Conservation (phyloP, 2,113 vertebrate species). For the Pampusana beccarii region DNA sequence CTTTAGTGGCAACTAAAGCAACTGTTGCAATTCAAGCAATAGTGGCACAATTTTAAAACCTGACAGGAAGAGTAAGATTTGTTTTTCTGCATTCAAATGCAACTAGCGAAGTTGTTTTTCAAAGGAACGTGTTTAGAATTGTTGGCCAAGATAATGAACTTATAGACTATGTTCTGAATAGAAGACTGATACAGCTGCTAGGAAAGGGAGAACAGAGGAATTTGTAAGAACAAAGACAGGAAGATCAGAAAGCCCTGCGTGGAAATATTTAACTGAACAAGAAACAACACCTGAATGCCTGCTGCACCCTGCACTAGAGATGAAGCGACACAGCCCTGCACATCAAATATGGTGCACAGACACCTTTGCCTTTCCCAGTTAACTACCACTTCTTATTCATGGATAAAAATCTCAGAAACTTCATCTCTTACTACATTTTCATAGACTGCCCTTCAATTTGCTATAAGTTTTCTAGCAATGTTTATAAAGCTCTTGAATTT, state of each 20-base stretch:
- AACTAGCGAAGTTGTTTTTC: not conserved
- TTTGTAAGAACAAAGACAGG: not conserved
- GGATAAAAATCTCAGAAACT: not conserved
- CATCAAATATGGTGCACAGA: not conserved
- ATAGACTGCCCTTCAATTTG: not conserved
- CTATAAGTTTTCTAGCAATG: not conserved
- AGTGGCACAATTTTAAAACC: not conserved
- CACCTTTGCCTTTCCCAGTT: not conserved
- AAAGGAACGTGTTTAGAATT: not conserved
- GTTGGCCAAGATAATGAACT: not conserved
- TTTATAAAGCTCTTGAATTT: not conserved
- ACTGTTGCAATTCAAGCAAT: not conserved
- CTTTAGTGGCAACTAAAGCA: not conserved
- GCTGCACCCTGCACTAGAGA: not conserved
- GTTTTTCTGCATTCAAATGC: not conserved
- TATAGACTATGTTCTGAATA: not conserved
- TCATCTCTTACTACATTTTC: not conserved
- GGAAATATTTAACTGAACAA: not conserved
- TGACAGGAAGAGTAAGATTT: not conserved
- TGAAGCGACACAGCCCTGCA: not conserved
- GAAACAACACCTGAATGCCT: not conserved
- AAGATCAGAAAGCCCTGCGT: not conserved
- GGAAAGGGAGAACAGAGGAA: not conserved
- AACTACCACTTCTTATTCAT: not conserved
- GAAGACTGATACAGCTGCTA: not conserved